Conservation (phyloP, 2,888 invertebrate genomes). For the Lymantria monacha region DNA sequence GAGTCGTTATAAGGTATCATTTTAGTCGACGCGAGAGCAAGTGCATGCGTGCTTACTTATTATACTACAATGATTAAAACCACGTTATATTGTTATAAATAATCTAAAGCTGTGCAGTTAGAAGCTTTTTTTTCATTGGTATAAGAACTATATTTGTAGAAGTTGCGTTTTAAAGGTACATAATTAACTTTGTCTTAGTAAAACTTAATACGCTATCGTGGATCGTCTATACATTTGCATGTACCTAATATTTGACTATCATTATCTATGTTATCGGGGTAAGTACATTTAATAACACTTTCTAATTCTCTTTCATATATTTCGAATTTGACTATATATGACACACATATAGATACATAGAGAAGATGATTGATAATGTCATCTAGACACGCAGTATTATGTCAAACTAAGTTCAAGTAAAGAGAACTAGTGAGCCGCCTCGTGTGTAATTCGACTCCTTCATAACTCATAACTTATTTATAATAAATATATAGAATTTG, state of each 20-base stretch:
- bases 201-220: slow-evolving; percentile 51
- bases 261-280: slow-evolving; percentile 49
- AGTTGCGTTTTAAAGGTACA: slow-evolving; percentile 9
- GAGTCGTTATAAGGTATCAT: slow-evolving; percentile 60
- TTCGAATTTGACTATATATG: slow-evolving; percentile 22
- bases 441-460: too few species aligned
- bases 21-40: slow-evolving; percentile 51
- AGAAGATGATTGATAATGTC: neutral
- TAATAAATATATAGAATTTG: too few species aligned
- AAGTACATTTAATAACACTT: slow-evolving; percentile 52
- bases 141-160: slow-evolving; percentile 23
- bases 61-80: slow-evolving; percentile 34
- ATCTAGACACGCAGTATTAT: too few species aligned
- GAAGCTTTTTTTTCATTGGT: slow-evolving; percentile 11
- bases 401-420: too few species aligned
- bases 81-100: neutral
- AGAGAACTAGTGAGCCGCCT: too few species aligned
- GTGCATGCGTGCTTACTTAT: slow-evolving; percentile 59
- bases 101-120: neutral
- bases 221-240: slow-evolving; percentile 57
- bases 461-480: too few species aligned
- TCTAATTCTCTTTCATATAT: slow-evolving; percentile 44
- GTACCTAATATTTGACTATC: slow-evolving; percentile 46
- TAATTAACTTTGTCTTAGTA: slow-evolving; percentile 27
- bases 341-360: slow-evolving; percentile 8